Percentiles rank a stretch among this genome's conserved stretches.
Conservation (phyloP, 2,797 vertebrate species). For the Muscicapa striata region DNA sequence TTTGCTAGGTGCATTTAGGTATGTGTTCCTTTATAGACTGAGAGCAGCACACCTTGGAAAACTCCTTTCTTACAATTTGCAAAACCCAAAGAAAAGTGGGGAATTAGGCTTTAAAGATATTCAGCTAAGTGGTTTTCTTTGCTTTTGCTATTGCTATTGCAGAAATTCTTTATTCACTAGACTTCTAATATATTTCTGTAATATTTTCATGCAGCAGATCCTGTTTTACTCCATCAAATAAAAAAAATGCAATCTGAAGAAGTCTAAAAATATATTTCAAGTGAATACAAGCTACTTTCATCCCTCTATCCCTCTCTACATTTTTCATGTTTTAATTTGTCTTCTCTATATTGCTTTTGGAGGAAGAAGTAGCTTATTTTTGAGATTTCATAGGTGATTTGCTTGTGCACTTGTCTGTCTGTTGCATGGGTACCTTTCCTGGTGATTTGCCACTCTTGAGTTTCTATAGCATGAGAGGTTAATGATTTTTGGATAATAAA, state of each 20-base stretch:
- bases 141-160: not conserved
- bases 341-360: not conserved
- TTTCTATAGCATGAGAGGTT: not conserved
- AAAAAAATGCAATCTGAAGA: not conserved
- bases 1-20: not conserved
- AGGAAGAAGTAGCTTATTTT: not conserved
- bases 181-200: not conserved
- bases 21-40: not conserved
- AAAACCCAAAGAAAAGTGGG: not conserved
- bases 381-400: not conserved
- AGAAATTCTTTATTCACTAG: not conserved
- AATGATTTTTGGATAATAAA: not conserved
- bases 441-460: not conserved
- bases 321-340: not conserved
- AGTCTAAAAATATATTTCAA: slow-evolving; percentile 11
- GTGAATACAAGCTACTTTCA: not conserved
- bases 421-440: not conserved
- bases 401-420: not conserved
- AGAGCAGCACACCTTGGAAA: not conserved
- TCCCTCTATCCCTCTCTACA: not conserved
- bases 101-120: not conserved
- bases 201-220: not conserved
- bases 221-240: not conserved
- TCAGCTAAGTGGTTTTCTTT: not conserved
- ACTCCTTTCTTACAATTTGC: not conserved